These are phyloP conservation scores for Campoletis sonorensis DNA, from an alignment of 1,140 invertebrate genomes.

Conservation along the genomic window DNA sequence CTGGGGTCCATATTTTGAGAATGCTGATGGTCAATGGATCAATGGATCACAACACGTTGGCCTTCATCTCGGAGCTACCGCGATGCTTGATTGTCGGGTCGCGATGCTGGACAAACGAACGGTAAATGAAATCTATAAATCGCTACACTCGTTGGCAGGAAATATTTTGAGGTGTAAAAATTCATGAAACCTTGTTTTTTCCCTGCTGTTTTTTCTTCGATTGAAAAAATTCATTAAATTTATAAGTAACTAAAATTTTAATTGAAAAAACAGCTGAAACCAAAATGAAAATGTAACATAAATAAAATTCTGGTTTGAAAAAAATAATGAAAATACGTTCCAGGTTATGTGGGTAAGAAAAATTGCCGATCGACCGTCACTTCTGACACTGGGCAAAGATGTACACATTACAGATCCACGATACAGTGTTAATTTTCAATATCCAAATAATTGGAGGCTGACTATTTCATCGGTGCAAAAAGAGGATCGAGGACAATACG, in stretches of 20 bases:
- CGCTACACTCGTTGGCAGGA: too few species aligned
- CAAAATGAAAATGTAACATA: background rate
- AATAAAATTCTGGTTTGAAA: background rate
- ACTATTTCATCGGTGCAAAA: conserved; percentile 84
- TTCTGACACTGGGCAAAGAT: conserved; percentile 77
- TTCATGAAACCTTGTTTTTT: too few species aligned
- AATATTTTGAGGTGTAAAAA: too few species aligned
- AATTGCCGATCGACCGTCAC: conserved; percentile 73
- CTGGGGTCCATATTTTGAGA: conserved; percentile 87
- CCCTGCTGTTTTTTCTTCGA: too few species aligned
- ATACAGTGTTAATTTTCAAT: conserved; percentile 72
- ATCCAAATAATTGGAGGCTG: conserved; percentile 90
- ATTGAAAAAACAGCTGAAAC: background rate
- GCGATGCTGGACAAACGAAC: conserved; percentile 77
- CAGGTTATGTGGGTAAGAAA: conserved; percentile 79
- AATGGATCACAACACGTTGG: conserved; percentile 71
- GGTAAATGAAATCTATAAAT: conserved; percentile 63
- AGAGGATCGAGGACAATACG: conserved; percentile 86
- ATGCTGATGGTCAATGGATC: conserved; percentile 76
- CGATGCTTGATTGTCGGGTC: conserved; percentile 76
- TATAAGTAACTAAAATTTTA: background rate
- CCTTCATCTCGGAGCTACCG: conserved; percentile 74
- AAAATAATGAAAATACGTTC: background rate
- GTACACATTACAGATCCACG: conserved; percentile 78
- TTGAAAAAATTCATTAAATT: too few species aligned